Evolutionary conservation across 2,888 invertebrate species (phyloP).

Genomic region (Ophonus ardosiacus): DNA sequence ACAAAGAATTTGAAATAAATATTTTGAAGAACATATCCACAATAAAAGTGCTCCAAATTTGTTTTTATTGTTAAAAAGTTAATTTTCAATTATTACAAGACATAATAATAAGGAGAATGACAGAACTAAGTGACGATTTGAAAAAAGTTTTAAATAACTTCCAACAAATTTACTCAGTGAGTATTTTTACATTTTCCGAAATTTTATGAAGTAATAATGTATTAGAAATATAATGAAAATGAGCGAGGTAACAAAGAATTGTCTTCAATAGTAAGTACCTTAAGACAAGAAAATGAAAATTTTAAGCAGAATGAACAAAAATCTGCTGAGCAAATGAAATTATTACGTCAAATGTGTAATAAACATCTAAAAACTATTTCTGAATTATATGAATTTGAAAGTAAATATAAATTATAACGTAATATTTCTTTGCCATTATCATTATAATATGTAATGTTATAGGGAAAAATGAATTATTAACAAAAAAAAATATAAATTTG

Average conservation of each 20-base stretch:
- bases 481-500: slow-evolving; percentile 6
- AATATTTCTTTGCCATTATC: slow-evolving; percentile 1
- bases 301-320: slow-evolving; percentile 43
- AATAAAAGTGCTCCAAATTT: neutral
- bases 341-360: slow-evolving; percentile 22
- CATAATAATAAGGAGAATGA: neutral
- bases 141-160: neutral
- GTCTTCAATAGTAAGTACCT: neutral
- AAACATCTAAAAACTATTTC: slow-evolving; percentile 22
- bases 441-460: slow-evolving; percentile 19
- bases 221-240: slow-evolving; percentile 31
- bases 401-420: slow-evolving; percentile 3
- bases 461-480: slow-evolving; percentile 35
- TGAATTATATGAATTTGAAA: slow-evolving; percentile 31
- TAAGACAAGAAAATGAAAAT: neutral
- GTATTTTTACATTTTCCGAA: neutral
- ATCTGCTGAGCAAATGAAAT: slow-evolving; percentile 31
- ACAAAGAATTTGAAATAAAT: neutral
- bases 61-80: neutral
- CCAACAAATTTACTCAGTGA: neutral
- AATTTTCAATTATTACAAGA: neutral
- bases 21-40: neutral
- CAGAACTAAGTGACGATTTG: slow-evolving; percentile 4
- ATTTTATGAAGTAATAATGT: neutral
- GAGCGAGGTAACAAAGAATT: slow-evolving; percentile 28